A percentile compares a stretch with the other conserved stretches of the same genome.
Conservation (phyloP, 2,888 invertebrate genomes). For the Ariolimax columbianus region DNA sequence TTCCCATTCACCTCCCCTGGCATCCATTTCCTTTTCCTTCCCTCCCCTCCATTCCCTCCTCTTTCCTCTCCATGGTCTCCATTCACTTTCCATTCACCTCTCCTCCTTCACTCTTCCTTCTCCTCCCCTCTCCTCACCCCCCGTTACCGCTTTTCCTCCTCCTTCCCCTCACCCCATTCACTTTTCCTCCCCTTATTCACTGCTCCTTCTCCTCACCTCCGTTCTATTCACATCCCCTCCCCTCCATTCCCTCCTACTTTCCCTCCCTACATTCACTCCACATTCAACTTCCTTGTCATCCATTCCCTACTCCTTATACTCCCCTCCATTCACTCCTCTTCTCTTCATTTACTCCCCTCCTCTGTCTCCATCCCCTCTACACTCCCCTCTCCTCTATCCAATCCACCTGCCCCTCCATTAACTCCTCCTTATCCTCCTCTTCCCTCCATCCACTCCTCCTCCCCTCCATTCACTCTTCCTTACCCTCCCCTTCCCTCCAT, state of each 20-base stretch:
- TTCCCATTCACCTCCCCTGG: background rate
- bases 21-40: constrained; percentile 24
- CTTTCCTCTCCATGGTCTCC: background rate
- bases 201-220: background rate
- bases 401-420: background rate
- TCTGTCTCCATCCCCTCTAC: background rate
- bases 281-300: too few relatives aligned
- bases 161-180: background rate
- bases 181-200: background rate
- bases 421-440: background rate
- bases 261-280: too few relatives aligned
- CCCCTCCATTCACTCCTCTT: too few relatives aligned
- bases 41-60: constrained; percentile 12
- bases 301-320: background rate
- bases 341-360: background rate
- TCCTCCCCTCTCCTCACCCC: background rate
- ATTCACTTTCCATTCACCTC: background rate
- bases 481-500: too few relatives aligned
- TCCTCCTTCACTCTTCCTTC: background rate
- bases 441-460: background rate
- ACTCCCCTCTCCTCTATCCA: background rate
- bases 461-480: background rate
- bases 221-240: background rate
- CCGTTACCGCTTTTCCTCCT: background rate
- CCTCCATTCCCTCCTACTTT: background rate